Percentiles rank a stretch among this genome's conserved stretches.
Conservation (phyloP, 2,888 invertebrate genomes). For the Dryomyza anilis region DNA sequence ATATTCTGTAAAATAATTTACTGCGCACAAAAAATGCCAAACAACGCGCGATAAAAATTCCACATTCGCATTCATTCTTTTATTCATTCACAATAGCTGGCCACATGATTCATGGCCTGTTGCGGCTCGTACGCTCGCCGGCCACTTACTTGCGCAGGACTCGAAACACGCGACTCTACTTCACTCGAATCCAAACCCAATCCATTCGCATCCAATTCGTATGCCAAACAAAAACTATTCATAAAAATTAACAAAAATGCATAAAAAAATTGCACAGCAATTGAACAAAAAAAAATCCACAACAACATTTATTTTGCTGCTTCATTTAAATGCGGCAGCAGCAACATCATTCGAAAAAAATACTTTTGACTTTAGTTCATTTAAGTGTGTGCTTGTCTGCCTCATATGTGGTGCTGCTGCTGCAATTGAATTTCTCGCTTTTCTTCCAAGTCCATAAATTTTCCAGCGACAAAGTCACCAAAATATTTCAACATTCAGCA, state of each 20-base stretch:
- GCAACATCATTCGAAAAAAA: neutral
- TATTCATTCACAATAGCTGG: neutral
- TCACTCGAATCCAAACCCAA: no score
- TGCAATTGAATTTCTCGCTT: conserved; percentile 17
- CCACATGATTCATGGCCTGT: conserved; percentile 19
- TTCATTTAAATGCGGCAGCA: neutral
- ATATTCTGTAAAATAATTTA: neutral
- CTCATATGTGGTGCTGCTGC: no score
- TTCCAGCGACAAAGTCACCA: conserved; percentile 13
- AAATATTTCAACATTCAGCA: neutral
- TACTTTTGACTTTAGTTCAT: no score
- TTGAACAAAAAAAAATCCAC: neutral
- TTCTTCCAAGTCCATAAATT: conserved; percentile 5
- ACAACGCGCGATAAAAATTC: conserved; percentile 14
- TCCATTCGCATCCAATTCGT: no score
- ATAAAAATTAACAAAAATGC: conserved; percentile 5
- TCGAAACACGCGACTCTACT: no score
- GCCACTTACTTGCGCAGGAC: conserved; percentile 4
- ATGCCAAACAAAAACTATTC: no score
- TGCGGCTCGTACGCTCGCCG: no score
- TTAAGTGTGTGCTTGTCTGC: no score
- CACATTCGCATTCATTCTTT: conserved; percentile 7
- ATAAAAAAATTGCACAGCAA: neutral
- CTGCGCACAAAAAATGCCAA: conserved; percentile 4
- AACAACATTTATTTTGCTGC: neutral